These are phyloP conservation scores for silkworm (Bombyx mori) DNA, from an alignment of 1,140 invertebrate species.

Conservation along the genomic window DNA sequence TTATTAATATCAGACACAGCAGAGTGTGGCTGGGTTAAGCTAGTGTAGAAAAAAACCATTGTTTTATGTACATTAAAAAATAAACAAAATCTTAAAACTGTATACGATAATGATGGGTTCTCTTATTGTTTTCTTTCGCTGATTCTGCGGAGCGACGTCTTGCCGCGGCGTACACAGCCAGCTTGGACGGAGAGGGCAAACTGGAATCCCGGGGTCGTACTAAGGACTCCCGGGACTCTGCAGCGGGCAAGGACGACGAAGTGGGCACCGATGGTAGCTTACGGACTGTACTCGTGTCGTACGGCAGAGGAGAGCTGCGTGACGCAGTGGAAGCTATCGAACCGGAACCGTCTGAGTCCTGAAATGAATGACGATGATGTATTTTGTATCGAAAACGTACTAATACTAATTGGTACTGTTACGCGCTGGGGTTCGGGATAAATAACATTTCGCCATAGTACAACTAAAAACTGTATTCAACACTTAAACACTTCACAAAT, in stretches of 20 bases:
- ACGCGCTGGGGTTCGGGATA: too few relatives aligned
- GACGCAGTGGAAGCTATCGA: constrained; percentile 59
- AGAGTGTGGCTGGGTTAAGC: too few relatives aligned
- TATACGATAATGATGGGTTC: constrained; percentile 77
- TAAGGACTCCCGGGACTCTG: constrained; percentile 62
- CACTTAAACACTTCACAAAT: too few relatives aligned
- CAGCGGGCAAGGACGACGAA: constrained; percentile 62
- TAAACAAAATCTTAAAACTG: constrained; percentile 71
- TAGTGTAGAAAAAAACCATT: too few relatives aligned
- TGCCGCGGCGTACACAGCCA: constrained; percentile 69
- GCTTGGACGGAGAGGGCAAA: constrained; percentile 74
- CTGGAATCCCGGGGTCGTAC: constrained; percentile 66
- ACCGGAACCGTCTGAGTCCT: constrained; percentile 68
- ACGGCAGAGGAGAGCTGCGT: constrained; percentile 54
- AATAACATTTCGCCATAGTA: too few relatives aligned
- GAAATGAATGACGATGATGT: constrained; percentile 11
- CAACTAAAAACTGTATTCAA: too few relatives aligned
- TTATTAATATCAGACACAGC: too few relatives aligned
- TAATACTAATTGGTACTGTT: too few relatives aligned
- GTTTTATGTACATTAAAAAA: neutral
- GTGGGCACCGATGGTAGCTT: constrained; percentile 74
- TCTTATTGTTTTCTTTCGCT: constrained; percentile 67
- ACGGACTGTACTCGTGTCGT: constrained; percentile 65
- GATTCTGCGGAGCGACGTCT: constrained; percentile 72
- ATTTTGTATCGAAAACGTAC: too few relatives aligned